phyloP scores from a whole-genome alignment of 2,113 vertebrate species.

The Lagopus leucura region DNA sequence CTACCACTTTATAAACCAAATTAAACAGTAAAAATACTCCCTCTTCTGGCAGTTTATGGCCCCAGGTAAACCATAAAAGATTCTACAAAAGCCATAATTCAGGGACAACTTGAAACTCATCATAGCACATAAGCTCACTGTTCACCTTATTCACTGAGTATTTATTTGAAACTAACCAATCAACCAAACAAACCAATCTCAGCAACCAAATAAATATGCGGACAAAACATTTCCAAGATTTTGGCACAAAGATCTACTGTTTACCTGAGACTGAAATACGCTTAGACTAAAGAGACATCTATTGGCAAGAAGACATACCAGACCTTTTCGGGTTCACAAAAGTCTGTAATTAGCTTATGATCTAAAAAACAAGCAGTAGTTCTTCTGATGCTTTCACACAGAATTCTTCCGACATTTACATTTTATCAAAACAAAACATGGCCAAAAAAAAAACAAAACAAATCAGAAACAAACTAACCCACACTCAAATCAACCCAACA shows the following conservation, averaged over 20 bases:
- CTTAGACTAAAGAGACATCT: not conserved
- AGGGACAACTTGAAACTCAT: not conserved
- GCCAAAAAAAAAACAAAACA: not conserved
- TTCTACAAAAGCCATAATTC: not conserved
- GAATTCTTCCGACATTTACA: too few relatives aligned
- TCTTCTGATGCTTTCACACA: not conserved
- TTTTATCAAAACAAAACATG: not conserved
- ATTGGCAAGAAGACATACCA: not conserved
- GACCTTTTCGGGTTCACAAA: not conserved
- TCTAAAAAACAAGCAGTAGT: not conserved
- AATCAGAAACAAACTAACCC: too few relatives aligned
- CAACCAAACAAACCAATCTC: not conserved
- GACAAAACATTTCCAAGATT: not conserved
- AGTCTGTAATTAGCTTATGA: not conserved
- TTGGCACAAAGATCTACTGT: not conserved
- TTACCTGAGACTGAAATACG: not conserved
- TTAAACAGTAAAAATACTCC: not conserved
- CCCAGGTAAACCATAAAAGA: not conserved
- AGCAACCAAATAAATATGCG: not conserved
- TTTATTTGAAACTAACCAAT: not conserved
- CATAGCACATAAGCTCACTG: not conserved
- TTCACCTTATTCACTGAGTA: not conserved
- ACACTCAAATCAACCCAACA: not conserved
- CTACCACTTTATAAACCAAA: not conserved
- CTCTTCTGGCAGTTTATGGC: not conserved